These are phyloP conservation scores for Chaetophractus vellerosus DNA, from an alignment of 2,797 vertebrate genomes.

Conservation along the genomic window DNA sequence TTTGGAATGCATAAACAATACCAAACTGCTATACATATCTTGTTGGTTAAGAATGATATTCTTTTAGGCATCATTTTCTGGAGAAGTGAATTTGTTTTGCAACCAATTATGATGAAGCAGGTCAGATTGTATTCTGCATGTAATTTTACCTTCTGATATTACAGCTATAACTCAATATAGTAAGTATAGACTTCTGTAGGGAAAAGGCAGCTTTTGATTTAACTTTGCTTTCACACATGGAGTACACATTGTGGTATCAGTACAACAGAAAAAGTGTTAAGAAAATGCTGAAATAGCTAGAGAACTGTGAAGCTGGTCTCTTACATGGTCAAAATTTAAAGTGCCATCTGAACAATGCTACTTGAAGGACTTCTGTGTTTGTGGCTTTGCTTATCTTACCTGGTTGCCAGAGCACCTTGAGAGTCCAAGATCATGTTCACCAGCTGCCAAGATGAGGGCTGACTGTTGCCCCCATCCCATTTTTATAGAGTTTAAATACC, in stretches of 20 bases:
- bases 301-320: background rate
- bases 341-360: background rate
- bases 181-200: constrained; percentile 63
- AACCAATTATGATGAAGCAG: constrained; percentile 59
- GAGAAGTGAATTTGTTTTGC: constrained; percentile 75
- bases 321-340: constrained; percentile 28
- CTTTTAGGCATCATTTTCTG: constrained; percentile 74
- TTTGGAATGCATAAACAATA: no score
- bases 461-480: background rate
- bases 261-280: constrained; percentile 58
- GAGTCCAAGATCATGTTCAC: background rate
- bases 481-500: background rate
- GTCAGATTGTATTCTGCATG: constrained; percentile 71
- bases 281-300: constrained; percentile 38
- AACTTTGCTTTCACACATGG: constrained; percentile 71
- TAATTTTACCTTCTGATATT: constrained; percentile 77
- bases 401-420: background rate
- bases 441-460: background rate
- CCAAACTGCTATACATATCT: background rate
- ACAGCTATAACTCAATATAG: constrained; percentile 63
- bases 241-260: constrained; percentile 56
- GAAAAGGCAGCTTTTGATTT: constrained; percentile 69
- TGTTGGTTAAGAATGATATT: constrained; percentile 66
- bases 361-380: background rate
- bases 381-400: background rate